Conservation (phyloP, 1,140 invertebrate genomes). For the Diachasmimorpha longicaudata region DNA sequence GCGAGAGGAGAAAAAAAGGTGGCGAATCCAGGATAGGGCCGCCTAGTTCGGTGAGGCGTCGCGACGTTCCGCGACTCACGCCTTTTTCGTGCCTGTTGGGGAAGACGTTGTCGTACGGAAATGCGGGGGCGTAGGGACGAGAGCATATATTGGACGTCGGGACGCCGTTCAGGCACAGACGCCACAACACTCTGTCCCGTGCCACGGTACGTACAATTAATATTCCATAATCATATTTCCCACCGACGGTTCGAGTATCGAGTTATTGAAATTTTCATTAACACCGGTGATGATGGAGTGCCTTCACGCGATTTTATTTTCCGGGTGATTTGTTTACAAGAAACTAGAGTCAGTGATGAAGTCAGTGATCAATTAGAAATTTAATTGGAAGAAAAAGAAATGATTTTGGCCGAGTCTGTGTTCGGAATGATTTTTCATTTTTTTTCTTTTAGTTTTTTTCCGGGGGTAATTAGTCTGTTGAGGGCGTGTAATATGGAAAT, state of each 20-base stretch:
- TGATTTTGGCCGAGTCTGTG: too few species aligned
- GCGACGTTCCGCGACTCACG: conserved; percentile 56
- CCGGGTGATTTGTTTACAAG: too few species aligned
- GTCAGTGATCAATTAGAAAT: too few species aligned
- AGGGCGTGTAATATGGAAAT: background rate
- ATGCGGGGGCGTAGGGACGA: conserved; percentile 61
- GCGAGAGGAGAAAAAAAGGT: conserved; percentile 23
- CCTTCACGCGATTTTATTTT: too few species aligned
- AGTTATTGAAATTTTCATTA: too few species aligned
- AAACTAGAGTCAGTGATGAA: too few species aligned
- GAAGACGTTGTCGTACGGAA: conserved; percentile 52
- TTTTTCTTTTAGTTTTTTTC: too few species aligned
- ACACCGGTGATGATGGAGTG: too few species aligned
- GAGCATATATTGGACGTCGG: conserved; percentile 63
- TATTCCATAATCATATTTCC: background rate
- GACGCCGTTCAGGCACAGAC: conserved; percentile 58
- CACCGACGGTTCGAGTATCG: background rate
- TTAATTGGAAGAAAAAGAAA: too few species aligned
- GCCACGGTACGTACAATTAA: conserved; percentile 58
- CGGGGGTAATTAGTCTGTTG: background rate
- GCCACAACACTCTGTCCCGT: conserved; percentile 63
- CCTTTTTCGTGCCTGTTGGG: conserved; percentile 64
- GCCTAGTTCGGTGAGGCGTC: conserved; percentile 56
- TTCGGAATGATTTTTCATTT: too few species aligned
- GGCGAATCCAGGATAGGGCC: conserved; percentile 29